Evolutionary conservation across 2,888 invertebrate genomes (phyloP).

Genomic region (Coleophora deauratella): DNA sequence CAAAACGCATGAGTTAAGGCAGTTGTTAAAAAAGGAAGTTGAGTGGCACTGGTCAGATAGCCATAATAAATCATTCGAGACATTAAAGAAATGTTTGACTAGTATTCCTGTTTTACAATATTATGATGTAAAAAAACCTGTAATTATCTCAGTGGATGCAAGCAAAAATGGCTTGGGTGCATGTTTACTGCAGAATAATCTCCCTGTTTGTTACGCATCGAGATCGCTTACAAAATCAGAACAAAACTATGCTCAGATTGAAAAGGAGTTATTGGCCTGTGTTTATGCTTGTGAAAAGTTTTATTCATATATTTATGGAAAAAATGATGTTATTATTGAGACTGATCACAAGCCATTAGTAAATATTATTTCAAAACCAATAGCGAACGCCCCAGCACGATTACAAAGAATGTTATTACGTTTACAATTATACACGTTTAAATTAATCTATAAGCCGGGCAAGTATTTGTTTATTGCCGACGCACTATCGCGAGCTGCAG

Average conservation of each 20-base stretch:
- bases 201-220: slow-evolving; percentile 8
- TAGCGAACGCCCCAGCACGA: slow-evolving; percentile 6
- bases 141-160: too few species aligned
- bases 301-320: slow-evolving; percentile 10
- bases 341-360: slow-evolving; percentile 12
- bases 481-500: slow-evolving; percentile 14
- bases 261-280: slow-evolving; percentile 10
- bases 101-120: too few species aligned
- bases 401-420: slow-evolving; percentile 18
- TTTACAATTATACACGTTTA: slow-evolving; percentile 15
- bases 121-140: too few species aligned
- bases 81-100: too few species aligned
- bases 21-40: too few species aligned
- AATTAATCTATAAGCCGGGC: slow-evolving; percentile 15
- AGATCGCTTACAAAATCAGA: slow-evolving; percentile 8
- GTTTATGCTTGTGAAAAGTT: slow-evolving; percentile 10
- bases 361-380: slow-evolving; percentile 14
- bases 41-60: too few species aligned
- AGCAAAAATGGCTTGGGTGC: too few species aligned
- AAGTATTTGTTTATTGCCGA: slow-evolving; percentile 18
- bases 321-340: slow-evolving; percentile 12
- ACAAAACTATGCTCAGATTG: slow-evolving; percentile 9
- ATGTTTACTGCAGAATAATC: too few species aligned
- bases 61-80: too few species aligned
- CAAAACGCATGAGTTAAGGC: too few species aligned